Evolutionary conservation across 2,888 invertebrate genomes (phyloP), one percentile per base, ranked within the genome.

Genomic region (Dynastes tityus): DNA sequence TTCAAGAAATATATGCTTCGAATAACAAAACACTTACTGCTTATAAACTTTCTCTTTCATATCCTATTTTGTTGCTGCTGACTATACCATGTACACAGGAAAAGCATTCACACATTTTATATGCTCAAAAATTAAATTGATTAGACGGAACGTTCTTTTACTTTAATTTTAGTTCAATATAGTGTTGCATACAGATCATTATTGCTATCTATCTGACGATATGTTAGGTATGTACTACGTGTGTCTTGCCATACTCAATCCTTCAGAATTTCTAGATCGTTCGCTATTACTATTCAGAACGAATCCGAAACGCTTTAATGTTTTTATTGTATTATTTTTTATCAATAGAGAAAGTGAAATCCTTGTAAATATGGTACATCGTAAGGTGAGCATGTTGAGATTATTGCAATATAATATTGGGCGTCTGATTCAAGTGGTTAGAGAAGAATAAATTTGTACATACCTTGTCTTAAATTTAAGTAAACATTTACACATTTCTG

Each of bases 271-370:
- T 55, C 53, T 55, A 16, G 53, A 55, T 40, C 8, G 45, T 67
- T 45, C 3, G 45, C 11, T 27, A 49, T 67, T 67, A 49, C 27
- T 67, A 67, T 67, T 67, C 67, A 9, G 16, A 67, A 49, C 27
- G 45, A 16, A 67, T 67, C 27, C 32, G 27, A 1, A 13, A 32
- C 2, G 13, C 32, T 32, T n/a, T 29, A 32, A 32, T 29, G 9
- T 45, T n/a, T 67, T 45, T 49, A 67, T 16, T 45, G 45, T 16
- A 16, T 16, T 67, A 16, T 67, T 67, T 67, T 45, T 67, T 67
- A 49, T 22, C 13, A 6, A 2, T 27, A 16, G 40, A 67, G 67
- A 67, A 67, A 67, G 67, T 67, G 67, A 67, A 67, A 67, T 67
- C n/a, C 40, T 22, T 67, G 6, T 1, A 55, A 16, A n/a, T 58